A percentile compares a stretch with the other conserved stretches of the same genome.
Conservation (phyloP, 2,113 vertebrate species). For the Pipa parva region DNA sequence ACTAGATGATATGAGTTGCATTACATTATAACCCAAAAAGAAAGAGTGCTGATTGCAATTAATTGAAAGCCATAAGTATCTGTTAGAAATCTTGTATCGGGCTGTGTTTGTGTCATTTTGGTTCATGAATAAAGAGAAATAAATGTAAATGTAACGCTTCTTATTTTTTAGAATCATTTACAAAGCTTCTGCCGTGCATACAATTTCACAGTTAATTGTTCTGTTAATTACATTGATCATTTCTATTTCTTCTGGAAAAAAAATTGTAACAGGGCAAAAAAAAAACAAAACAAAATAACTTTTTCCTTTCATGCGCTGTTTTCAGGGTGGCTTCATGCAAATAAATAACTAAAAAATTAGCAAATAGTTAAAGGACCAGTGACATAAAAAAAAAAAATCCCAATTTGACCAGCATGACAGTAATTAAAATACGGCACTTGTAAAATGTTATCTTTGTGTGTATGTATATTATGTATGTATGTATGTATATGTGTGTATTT, state of each 20-base stretch:
- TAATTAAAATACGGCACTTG: too few species aligned
- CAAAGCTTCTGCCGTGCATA: neutral
- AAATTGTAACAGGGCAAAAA: neutral
- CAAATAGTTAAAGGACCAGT: too few species aligned
- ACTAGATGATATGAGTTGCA: neutral
- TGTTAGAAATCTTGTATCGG: constrained; percentile 34
- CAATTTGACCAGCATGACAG: too few species aligned
- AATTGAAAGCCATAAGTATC: constrained; percentile 2
- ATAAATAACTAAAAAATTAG: too few species aligned
- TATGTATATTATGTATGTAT: too few species aligned
- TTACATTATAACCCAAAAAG: neutral
- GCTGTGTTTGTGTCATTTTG: constrained; percentile 15
- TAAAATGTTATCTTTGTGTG: too few species aligned
- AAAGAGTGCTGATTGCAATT: neutral
- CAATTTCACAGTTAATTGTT: constrained; percentile 1
- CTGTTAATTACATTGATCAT: constrained; percentile 23
- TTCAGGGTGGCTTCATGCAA: too few species aligned
- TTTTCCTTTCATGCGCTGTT: too few species aligned
- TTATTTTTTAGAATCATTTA: neutral
- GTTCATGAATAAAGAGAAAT: constrained; percentile 2
- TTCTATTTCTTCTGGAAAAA: neutral
- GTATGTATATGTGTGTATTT: too few species aligned
- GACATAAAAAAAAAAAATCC: too few species aligned
- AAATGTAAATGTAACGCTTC: constrained; percentile 13
- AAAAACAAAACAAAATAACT: too few species aligned